Conservation (phyloP, 2,888 invertebrate species). For the Slavum lentiscoides region DNA sequence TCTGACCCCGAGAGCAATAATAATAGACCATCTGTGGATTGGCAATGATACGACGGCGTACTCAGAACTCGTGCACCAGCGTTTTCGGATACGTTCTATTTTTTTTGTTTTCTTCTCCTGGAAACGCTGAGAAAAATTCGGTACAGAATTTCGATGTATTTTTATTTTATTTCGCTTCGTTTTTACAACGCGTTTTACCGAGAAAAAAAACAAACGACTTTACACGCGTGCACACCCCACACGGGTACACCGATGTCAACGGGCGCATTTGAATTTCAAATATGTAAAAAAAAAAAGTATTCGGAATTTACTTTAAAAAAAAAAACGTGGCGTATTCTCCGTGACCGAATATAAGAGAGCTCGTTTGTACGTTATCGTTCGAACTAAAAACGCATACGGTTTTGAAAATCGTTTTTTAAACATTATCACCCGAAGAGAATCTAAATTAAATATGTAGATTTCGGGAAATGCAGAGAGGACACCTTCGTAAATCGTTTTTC, state of each 20-base stretch:
- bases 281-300: not conserved
- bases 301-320: constrained; percentile 17
- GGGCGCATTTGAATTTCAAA: constrained; percentile 31
- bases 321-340: not conserved
- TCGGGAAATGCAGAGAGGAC: not conserved
- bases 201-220: not conserved
- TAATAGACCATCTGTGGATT: not conserved
- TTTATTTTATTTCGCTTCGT: no score
- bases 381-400: not conserved
- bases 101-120: no score
- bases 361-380: not conserved
- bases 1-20: constrained; percentile 5
- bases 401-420: constrained; percentile 9
- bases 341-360: not conserved
- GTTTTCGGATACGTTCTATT: no score
- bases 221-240: not conserved
- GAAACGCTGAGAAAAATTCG: no score
- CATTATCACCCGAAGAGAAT: not conserved
- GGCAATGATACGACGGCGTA: not conserved
- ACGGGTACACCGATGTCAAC: not conserved
- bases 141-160: no score
- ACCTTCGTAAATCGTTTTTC: not conserved
- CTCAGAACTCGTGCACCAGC: no score
- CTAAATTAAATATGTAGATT: constrained; percentile 42
- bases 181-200: not conserved